A percentile compares a stretch with the other conserved stretches of the same genome.
Evolutionary conservation across 2,888 invertebrate species (phyloP).

Genomic region (Heliconius sara): DNA sequence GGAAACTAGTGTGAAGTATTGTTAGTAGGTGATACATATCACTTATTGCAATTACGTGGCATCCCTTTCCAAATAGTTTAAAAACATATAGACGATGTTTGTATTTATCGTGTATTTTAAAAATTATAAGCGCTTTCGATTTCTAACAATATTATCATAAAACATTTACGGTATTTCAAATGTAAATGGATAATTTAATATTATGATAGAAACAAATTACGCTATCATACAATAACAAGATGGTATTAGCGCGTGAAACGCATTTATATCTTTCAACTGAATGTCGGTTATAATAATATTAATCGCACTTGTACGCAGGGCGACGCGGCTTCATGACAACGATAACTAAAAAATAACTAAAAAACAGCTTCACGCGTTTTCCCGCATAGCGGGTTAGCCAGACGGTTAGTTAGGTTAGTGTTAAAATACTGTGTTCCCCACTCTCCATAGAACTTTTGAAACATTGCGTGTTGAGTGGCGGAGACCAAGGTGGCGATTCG

Average conservation of each 20-base stretch:
- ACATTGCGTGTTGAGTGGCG: too few relatives aligned
- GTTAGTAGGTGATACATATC: too few relatives aligned
- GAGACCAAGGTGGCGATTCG: background rate
- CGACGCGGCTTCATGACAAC: background rate
- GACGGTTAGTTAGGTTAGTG: background rate
- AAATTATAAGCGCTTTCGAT: too few relatives aligned
- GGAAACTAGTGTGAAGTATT: too few relatives aligned
- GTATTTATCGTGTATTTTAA: too few relatives aligned
- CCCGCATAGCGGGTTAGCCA: too few relatives aligned
- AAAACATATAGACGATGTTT: too few relatives aligned
- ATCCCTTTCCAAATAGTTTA: too few relatives aligned
- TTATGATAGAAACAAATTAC: conserved; percentile 41
- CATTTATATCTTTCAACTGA: conserved; percentile 21
- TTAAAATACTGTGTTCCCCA: background rate
- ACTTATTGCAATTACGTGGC: too few relatives aligned
- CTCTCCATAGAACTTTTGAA: background rate
- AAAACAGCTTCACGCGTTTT: too few relatives aligned
- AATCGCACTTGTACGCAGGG: background rate
- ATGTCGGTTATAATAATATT: conserved; percentile 22
- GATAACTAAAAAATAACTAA: background rate
- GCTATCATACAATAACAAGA: conserved; percentile 9
- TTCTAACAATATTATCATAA: background rate
- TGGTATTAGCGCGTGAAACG: conserved; percentile 20
- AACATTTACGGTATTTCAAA: conserved; percentile 2
- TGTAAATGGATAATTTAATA: conserved; percentile 1